Conservation (phyloP, 1,140 invertebrate species). For the Tetraneura akinire region DNA sequence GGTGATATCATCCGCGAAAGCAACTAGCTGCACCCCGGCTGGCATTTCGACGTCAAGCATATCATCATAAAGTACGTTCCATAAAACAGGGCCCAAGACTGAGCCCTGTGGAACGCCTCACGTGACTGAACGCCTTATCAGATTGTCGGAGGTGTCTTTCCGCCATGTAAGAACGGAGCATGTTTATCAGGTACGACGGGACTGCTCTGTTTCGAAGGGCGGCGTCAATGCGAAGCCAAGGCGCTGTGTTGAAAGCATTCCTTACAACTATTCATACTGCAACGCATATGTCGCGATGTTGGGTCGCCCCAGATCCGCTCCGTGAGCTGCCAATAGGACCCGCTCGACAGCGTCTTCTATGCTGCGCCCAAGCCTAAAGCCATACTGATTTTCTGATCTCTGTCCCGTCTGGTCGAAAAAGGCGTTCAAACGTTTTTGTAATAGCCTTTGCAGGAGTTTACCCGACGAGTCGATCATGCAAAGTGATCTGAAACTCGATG, state of each 20-base stretch:
- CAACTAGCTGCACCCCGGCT: background rate
- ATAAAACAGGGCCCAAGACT: background rate
- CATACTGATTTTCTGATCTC: too few relatives aligned
- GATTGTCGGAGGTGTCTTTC: background rate
- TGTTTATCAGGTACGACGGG: rapidly evolving
- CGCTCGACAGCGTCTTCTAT: too few relatives aligned
- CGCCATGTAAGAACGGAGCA: background rate
- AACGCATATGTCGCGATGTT: background rate
- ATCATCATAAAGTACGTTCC: constrained; percentile 5
- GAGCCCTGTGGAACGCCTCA: background rate
- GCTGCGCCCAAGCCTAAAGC: too few relatives aligned
- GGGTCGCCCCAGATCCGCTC: too few relatives aligned
- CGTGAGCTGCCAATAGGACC: too few relatives aligned
- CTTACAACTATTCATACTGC: background rate
- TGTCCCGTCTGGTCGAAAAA: too few relatives aligned
- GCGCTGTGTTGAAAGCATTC: background rate
- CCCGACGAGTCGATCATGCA: too few relatives aligned
- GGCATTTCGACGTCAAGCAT: background rate
- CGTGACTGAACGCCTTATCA: background rate
- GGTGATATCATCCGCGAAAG: constrained; percentile 23
- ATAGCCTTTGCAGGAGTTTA: too few relatives aligned
- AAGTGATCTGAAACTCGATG: too few relatives aligned
- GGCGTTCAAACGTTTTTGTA: too few relatives aligned
- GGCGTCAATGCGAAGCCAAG: background rate
- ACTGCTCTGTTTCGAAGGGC: rapidly evolving